Conservation (phyloP, 1,140 invertebrate species). For the fruit fly (Drosophila melanogaster) region DNA sequence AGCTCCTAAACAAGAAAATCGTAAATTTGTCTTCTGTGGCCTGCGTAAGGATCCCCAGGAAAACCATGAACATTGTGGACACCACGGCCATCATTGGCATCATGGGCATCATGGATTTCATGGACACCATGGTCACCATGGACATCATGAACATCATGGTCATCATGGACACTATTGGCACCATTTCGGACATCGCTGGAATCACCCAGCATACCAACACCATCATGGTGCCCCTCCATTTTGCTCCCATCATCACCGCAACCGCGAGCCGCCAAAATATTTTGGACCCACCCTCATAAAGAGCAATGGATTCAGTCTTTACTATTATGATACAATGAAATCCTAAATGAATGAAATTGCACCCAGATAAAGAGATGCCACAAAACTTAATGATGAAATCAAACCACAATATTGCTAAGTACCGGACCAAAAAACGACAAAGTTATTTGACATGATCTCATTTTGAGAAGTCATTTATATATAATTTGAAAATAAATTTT, state of each 20-base stretch:
- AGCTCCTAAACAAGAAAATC: slow-evolving; percentile 16
- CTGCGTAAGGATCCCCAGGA: not conserved
- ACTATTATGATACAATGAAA: slow-evolving; percentile 31
- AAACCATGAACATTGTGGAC: not conserved
- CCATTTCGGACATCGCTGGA: not conserved
- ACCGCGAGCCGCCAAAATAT: not conserved
- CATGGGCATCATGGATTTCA: slow-evolving; percentile 1
- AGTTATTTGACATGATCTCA: not conserved
- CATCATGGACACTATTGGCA: not conserved
- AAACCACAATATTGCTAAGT: too few relatives aligned
- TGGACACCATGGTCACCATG: not conserved
- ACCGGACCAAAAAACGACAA: too few relatives aligned
- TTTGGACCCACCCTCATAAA: slow-evolving; percentile 15
- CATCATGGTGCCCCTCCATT: not conserved
- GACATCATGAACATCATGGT: not conserved
- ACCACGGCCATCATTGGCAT: not conserved
- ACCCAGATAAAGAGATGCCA: not conserved
- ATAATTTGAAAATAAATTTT: not conserved
- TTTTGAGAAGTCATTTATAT: not conserved
- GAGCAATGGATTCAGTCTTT: slow-evolving; percentile 9
- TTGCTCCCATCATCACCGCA: not conserved
- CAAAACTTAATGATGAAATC: not conserved
- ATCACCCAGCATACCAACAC: not conserved
- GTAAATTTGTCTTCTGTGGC: slow-evolving; percentile 9
- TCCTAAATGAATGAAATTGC: slow-evolving; percentile 3